phyloP scores from a whole-genome alignment of 2,888 invertebrate species.

The Tetragnatha montana region DNA sequence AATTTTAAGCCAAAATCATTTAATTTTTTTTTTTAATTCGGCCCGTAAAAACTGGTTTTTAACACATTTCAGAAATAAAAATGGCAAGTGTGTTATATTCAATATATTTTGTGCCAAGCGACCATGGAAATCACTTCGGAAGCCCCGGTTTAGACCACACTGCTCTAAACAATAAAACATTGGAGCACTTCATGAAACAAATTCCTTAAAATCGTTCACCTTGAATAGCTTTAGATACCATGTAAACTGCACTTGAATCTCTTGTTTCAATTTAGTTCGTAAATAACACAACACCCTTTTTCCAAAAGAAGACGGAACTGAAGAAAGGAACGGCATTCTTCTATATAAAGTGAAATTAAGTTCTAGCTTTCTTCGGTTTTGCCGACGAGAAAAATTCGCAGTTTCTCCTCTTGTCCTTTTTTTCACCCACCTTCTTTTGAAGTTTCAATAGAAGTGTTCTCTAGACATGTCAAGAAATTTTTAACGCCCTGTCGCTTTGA shows the following conservation, averaged over 20 bases:
- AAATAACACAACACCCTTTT: background rate
- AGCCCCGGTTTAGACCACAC: too few species aligned
- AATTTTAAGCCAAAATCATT: too few species aligned
- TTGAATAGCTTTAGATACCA: background rate
- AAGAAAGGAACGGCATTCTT: background rate
- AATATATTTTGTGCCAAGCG: too few species aligned
- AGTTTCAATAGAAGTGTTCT: conserved; percentile 59
- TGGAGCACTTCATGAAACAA: background rate
- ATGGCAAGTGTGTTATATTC: too few species aligned
- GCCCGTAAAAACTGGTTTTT: too few species aligned
- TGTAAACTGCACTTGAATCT: background rate
- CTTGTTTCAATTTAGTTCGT: background rate
- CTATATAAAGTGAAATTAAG: conserved; percentile 3
- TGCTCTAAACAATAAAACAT: background rate
- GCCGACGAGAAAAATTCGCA: conserved; percentile 18
- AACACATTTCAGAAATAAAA: too few species aligned
- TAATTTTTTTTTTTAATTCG: too few species aligned
- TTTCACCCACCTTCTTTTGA: conserved; percentile 8
- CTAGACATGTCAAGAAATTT: conserved; percentile 58
- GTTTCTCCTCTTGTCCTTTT: conserved; percentile 14
- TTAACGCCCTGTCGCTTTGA: conserved; percentile 50
- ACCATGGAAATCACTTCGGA: too few species aligned
- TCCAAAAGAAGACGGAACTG: background rate
- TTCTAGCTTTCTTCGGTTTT: conserved; percentile 13
- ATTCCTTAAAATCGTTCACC: background rate